These are phyloP conservation scores for Pantherophis vulpinus DNA, from an alignment of 2,797 vertebrate species.

Conservation along the genomic window DNA sequence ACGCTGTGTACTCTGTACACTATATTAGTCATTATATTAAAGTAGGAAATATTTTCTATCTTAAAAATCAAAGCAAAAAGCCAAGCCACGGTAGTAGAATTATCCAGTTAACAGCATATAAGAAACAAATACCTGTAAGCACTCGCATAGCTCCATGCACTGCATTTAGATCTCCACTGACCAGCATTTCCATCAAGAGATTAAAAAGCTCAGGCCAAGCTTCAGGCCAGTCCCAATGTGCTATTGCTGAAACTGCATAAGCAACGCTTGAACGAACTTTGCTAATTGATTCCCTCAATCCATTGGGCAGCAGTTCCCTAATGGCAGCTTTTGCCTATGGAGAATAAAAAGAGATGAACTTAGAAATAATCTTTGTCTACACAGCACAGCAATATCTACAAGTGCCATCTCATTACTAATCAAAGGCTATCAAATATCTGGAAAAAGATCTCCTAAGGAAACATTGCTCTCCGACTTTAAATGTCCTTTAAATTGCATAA, in stretches of 20 bases:
- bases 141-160: slow-evolving; percentile 99
- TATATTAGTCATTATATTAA: neutral
- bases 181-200: slow-evolving; percentile 97
- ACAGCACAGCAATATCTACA: neutral
- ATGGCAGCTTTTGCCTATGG: slow-evolving; percentile 93
- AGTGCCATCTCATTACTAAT: neutral
- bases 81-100: fast-evolving
- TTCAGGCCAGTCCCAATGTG: slow-evolving; percentile 99
- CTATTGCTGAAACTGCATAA: slow-evolving; percentile 94
- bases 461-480: neutral
- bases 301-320: slow-evolving; percentile 86
- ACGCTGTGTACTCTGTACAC: neutral
- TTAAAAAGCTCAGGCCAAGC: slow-evolving; percentile 97
- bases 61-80: neutral
- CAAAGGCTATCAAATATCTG: neutral
- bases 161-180: slow-evolving; percentile 91
- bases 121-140: slow-evolving; percentile 84
- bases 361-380: neutral
- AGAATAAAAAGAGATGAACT: neutral
- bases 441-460: neutral
- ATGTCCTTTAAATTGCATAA: neutral
- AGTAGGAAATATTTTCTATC: neutral
- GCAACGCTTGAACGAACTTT: slow-evolving; percentile 98
- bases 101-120: fast-evolving
- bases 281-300: slow-evolving; percentile 93